phyloP scores from a whole-genome alignment of 2,113 vertebrate genomes.

The Piprites chloris region DNA sequence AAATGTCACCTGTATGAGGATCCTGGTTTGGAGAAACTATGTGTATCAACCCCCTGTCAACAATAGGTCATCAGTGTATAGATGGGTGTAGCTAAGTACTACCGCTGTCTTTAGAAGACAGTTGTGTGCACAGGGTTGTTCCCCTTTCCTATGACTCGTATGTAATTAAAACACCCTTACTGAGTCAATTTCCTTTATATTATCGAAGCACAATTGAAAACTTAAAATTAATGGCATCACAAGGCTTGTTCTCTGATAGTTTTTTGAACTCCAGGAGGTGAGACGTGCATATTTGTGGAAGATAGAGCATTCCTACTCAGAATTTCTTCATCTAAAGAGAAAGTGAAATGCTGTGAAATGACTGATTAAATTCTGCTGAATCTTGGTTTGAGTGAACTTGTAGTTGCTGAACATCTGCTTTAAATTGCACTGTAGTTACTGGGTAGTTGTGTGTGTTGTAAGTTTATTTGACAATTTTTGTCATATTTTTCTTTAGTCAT shows the following conservation, averaged over 20 bases:
- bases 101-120: fast-evolving
- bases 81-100: background rate
- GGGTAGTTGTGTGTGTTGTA: background rate
- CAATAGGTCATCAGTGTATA: background rate
- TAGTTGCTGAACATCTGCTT: background rate
- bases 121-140: background rate
- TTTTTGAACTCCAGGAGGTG: background rate
- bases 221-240: background rate
- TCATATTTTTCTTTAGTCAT: background rate
- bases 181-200: background rate
- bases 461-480: background rate
- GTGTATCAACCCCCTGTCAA: background rate
- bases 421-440: background rate
- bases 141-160: background rate
- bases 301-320: background rate
- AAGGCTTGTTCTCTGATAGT: background rate
- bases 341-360: background rate
- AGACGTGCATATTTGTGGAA: background rate
- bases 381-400: background rate
- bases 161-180: background rate
- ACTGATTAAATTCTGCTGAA: background rate
- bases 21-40: background rate
- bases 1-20: background rate
- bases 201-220: background rate
- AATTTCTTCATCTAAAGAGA: background rate